Conservation (phyloP, 2,888 invertebrate genomes). For the Euzophera pinguis region DNA sequence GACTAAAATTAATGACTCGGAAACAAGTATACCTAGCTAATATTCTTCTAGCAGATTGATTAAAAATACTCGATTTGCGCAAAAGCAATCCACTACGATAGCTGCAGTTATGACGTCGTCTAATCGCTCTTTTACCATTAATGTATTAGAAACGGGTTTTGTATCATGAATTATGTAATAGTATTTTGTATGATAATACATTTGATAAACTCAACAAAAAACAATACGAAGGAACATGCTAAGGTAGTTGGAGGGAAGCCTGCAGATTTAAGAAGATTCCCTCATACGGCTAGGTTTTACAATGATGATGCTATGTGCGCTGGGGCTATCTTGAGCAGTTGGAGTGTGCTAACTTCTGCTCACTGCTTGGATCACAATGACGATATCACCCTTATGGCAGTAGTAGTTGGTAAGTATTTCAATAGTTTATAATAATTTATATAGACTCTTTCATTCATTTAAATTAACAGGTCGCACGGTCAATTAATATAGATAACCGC, state of each 20-base stretch:
- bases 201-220: neutral
- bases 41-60: neutral
- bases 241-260: slow-evolving; percentile 50
- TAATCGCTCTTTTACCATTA: neutral
- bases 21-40: neutral
- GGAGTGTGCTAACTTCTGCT: slow-evolving; percentile 51
- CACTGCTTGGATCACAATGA: slow-evolving; percentile 53
- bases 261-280: slow-evolving; percentile 37
- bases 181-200: neutral
- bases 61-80: neutral
- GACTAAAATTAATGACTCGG: neutral
- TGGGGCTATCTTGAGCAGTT: slow-evolving; percentile 51
- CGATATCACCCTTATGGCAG: slow-evolving; percentile 36
- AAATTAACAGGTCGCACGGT: too few relatives aligned
- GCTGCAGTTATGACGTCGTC: neutral
- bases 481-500: too few relatives aligned
- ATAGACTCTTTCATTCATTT: too few relatives aligned
- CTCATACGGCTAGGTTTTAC: slow-evolving; percentile 47
- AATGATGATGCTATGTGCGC: slow-evolving; percentile 51
- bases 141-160: neutral
- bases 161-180: neutral
- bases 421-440: too few relatives aligned
- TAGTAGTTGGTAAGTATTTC: slow-evolving; percentile 50
- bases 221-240: slow-evolving; percentile 9
- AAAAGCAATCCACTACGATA: neutral